These are phyloP conservation scores for Drosophila arizonae DNA, from an alignment of 1,140 invertebrate species.

Conservation along the genomic window DNA sequence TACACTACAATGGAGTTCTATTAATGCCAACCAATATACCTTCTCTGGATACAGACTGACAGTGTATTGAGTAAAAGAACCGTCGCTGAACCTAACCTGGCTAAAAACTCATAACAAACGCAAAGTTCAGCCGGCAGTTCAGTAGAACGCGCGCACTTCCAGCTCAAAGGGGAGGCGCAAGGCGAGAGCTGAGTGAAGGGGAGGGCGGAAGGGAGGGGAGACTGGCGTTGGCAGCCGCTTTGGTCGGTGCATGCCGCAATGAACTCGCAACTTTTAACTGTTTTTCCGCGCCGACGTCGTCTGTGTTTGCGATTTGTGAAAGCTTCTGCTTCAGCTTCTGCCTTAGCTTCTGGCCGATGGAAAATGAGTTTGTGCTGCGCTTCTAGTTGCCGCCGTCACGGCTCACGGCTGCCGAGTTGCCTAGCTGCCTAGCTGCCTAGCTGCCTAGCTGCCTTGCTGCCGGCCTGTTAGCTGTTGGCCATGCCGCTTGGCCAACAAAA, in stretches of 20 bases:
- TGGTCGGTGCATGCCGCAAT: constrained; percentile 70
- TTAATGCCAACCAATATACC: neutral
- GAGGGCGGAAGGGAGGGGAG: neutral
- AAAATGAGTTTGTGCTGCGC: constrained; percentile 24
- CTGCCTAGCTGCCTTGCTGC: neutral
- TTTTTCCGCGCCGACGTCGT: constrained; percentile 49
- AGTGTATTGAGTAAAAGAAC: neutral
- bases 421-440: neutral
- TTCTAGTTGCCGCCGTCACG: constrained; percentile 48
- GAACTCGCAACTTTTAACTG: constrained; percentile 80
- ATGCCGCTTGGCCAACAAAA: constrained; percentile 53
- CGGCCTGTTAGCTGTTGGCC: neutral
- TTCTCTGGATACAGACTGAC: neutral
- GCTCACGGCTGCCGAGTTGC: constrained; percentile 36
- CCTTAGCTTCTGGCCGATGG: constrained; percentile 18
- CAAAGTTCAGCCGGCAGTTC: constrained; percentile 71
- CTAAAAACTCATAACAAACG: constrained; percentile 68
- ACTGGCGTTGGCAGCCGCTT: constrained; percentile 14
- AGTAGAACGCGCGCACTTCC: constrained; percentile 59
- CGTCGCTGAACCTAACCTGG: constrained; percentile 14
- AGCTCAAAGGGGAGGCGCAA: constrained; percentile 19
- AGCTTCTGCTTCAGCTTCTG: constrained; percentile 73
- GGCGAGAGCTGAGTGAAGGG: neutral
- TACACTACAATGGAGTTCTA: no score
- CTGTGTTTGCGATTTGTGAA: constrained; percentile 75